Percentiles rank a stretch among this genome's conserved stretches.
phyloP scores from a whole-genome alignment of 2,113 vertebrate species.

The Fregetta grallaria region DNA sequence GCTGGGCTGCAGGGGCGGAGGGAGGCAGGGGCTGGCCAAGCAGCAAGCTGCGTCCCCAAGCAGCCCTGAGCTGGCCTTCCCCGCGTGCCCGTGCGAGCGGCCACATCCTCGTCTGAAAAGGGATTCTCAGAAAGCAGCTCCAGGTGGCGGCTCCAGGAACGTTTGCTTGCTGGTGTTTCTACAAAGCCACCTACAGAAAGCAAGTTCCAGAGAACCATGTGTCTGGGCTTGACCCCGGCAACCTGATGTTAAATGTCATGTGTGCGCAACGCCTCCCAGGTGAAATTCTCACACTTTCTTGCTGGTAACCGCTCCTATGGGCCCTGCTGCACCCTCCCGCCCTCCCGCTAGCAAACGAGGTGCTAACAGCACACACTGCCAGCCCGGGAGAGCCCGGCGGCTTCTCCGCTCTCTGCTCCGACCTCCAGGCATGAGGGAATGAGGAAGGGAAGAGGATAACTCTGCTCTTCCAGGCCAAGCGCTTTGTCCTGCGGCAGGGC shows the following conservation, averaged over 20 bases:
- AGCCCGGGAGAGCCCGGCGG: neutral
- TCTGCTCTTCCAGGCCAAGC: neutral
- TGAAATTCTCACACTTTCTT: neutral
- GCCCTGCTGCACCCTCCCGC: neutral
- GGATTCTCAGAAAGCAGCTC: neutral
- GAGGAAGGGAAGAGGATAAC: neutral
- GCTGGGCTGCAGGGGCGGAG: neutral
- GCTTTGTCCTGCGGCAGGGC: neutral
- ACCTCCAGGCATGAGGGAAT: neutral
- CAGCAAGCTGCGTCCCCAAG: neutral
- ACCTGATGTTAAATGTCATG: neutral
- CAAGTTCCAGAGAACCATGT: neutral
- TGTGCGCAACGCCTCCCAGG: accelerated
- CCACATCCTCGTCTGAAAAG: neutral
- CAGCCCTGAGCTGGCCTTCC: neutral
- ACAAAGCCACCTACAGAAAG: neutral
- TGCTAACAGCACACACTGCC: neutral
- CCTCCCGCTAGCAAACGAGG: neutral
- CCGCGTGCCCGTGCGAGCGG: accelerated
- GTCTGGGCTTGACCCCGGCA: neutral
- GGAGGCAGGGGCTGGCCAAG: neutral
- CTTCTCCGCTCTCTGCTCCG: neutral
- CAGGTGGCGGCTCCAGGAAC: neutral
- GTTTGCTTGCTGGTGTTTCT: neutral
- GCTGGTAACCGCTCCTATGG: neutral